Conservation (phyloP, 2,113 vertebrate genomes). For the Bos indicus region DNA sequence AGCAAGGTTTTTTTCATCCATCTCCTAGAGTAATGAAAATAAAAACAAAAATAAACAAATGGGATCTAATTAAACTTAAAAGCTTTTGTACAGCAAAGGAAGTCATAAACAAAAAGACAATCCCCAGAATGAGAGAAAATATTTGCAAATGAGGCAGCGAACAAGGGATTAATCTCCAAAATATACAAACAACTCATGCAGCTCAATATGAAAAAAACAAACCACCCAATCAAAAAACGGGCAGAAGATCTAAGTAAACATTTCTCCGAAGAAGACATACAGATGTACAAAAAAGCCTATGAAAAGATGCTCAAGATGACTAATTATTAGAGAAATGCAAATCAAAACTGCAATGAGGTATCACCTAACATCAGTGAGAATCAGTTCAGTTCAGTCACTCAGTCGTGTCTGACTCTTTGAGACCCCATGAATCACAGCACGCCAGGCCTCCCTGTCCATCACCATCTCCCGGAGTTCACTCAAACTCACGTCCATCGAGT, state of each 20-base stretch:
- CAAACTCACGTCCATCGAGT: too few species aligned
- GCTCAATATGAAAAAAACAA: neutral
- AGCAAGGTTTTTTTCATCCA: neutral
- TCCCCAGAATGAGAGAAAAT: neutral
- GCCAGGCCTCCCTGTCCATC: too few species aligned
- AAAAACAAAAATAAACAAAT: neutral
- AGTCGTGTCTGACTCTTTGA: too few species aligned
- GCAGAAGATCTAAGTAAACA: neutral
- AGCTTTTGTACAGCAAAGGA: neutral
- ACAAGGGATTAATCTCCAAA: neutral
- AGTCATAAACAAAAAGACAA: neutral
- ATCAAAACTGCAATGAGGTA: neutral
- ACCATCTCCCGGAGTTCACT: too few species aligned
- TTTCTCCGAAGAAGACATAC: neutral
- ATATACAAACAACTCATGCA: neutral
- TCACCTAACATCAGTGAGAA: neutral
- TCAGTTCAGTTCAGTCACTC: too few species aligned
- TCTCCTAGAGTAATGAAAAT: neutral
- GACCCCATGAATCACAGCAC: too few species aligned
- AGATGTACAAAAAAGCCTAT: neutral
- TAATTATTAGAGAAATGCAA: neutral
- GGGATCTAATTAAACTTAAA: neutral
- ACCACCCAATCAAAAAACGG: neutral
- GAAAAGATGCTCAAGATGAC: neutral
- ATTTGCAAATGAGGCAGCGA: neutral